phyloP scores from a whole-genome alignment of 2,113 vertebrate species.

The Periophthalmodon schlosseri region DNA sequence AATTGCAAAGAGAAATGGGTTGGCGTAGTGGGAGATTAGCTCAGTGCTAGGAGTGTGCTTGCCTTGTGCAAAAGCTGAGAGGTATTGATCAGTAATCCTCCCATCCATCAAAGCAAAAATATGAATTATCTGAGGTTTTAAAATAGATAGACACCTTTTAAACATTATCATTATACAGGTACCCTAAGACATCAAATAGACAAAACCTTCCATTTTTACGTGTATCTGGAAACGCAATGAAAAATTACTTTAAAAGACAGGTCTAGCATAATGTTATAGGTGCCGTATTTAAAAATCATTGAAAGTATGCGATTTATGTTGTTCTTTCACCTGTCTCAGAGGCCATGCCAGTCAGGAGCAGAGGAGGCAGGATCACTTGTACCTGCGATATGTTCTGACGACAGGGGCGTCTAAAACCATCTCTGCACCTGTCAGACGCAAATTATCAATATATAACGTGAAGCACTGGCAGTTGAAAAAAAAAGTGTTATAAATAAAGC shows the following conservation, averaged over 20 bases:
- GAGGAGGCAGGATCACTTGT: conserved; percentile 32
- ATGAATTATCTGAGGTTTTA: conserved; percentile 36
- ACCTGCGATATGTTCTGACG: conserved; percentile 18
- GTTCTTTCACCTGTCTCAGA: conserved; percentile 5
- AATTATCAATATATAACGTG: conserved; percentile 63
- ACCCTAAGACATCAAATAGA: not conserved
- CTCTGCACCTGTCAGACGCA: conserved; percentile 47
- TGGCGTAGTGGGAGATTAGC: conserved; percentile 5
- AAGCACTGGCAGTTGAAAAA: conserved; percentile 32
- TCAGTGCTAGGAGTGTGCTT: conserved; percentile 23
- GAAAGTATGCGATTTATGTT: not conserved
- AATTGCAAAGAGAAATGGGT: not conserved
- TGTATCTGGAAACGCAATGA: conserved; percentile 18
- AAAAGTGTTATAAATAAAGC: conserved; percentile 72
- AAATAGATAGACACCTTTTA: not conserved
- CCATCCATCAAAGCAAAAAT: conserved; percentile 40
- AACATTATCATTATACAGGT: not conserved
- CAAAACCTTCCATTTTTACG: too few relatives aligned
- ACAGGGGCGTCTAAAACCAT: conserved; percentile 57
- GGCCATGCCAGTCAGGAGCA: conserved; percentile 31
- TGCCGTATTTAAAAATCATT: conserved; percentile 21
- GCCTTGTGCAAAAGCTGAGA: conserved; percentile 34
- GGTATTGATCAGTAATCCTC: conserved; percentile 52
- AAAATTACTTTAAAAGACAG: conserved; percentile 9
- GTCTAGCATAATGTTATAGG: conserved; percentile 19